Base-by-base conservation (phyloP, 2,888 invertebrate genomes). In the Sminthurinus aureus region DNA sequence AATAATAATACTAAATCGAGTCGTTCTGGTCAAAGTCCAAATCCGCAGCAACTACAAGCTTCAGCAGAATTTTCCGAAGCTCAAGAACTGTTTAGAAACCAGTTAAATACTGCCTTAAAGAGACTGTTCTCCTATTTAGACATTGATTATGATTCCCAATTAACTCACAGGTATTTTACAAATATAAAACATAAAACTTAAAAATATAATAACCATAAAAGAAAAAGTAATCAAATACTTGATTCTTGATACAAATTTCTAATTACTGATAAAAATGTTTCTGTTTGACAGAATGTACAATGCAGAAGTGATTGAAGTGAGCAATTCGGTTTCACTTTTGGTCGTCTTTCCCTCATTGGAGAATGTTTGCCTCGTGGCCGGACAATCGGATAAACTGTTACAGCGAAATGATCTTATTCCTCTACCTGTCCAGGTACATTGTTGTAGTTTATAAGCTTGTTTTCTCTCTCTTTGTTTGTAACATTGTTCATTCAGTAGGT, bases 341-440 rank as follows among this genome's bases (percentile, higher is more conserved):
- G 94, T 99, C 89, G 93, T 98, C 78, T 95, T 98, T 88, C 98
- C 98, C 0, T 95, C 97, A 0, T 95, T 95, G 0, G 98, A 98
- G 89, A 94, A 95, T 79, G 97, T 98, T 0, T 99, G 98, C 90
- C 96, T 96, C 0, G 96, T 96, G 0, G 91, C 91, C 20, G 95
- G 96, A 50, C 95, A 96, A 89, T 93, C 94, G 79, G 97, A 98
- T 90, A 94, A 96, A 80, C 92, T 97, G 0, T 92, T 96, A 0
- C 95, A 96, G 89, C 93, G 96, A 83, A 94, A 95, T 8, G 97
- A 98, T 90, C 92, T 97, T 81, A 93, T 96, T 74, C 95, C 96
- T 85, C 92, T 99, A 83, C 98, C 98, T 0, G 95, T 99, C 71
- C 97, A 98, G 91, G 96, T 87, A 79, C 81, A 38, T 75, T 11